These are phyloP conservation scores for Oxyura jamaicensis DNA, from an alignment of 2,113 vertebrate species.

Conservation along the genomic window DNA sequence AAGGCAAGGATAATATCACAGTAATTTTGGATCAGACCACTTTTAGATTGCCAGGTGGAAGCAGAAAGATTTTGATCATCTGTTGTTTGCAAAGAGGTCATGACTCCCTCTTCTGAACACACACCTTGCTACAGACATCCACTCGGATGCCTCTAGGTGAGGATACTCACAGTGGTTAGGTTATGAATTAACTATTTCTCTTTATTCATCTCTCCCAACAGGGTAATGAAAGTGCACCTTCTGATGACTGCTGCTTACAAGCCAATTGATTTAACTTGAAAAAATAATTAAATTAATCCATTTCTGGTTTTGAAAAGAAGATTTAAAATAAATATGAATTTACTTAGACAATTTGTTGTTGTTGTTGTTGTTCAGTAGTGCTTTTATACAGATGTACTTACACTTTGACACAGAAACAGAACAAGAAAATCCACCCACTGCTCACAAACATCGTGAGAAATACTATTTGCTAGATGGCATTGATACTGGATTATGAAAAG, in stretches of 20 bases:
- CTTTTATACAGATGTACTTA: background rate
- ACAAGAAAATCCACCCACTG: background rate
- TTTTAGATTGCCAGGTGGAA: slow-evolving; percentile 56
- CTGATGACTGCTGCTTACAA: background rate
- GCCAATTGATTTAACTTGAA: background rate
- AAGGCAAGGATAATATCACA: slow-evolving; percentile 16
- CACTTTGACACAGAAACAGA: background rate
- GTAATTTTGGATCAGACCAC: slow-evolving; percentile 35
- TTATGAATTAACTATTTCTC: background rate
- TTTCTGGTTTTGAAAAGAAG: background rate
- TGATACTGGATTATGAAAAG: background rate
- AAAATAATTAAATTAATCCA: background rate
- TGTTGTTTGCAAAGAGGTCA: slow-evolving; percentile 23
- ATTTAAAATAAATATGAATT: background rate
- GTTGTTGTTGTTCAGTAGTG: background rate
- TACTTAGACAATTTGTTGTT: background rate
- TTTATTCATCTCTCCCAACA: background rate
- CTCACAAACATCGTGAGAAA: background rate
- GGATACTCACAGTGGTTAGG: background rate
- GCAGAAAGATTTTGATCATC: slow-evolving; percentile 38
- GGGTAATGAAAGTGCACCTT: background rate
- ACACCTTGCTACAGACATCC: background rate
- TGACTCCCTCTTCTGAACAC: background rate
- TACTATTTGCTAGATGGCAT: background rate
- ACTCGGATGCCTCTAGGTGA: background rate